Evolutionary conservation across 1,140 invertebrate species (phyloP).

Genomic region (Lepidurus packardi): DNA sequence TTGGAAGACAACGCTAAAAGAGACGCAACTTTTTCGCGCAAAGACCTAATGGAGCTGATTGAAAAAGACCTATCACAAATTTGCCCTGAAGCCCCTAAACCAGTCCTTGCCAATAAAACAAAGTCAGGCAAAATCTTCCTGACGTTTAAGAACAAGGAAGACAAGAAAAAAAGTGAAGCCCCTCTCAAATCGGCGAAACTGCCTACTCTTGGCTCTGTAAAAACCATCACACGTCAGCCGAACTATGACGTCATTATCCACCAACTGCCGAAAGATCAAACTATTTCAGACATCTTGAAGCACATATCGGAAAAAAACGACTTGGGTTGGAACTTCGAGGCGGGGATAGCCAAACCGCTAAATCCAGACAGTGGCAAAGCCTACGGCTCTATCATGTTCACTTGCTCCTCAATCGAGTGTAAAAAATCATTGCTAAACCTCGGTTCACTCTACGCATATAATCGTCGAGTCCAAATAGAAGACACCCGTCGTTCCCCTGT

Average conservation of each 20-base stretch:
- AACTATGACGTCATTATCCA: conserved; percentile 25
- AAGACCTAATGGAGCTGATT: neutral
- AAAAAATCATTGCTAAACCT: conserved; percentile 15
- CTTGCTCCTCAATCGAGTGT: neutral
- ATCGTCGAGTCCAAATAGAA: conserved; percentile 5
- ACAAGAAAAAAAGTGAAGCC: conserved; percentile 18
- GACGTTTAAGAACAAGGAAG: conserved; percentile 23
- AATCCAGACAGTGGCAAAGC: neutral
- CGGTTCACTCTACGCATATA: conserved; percentile 10
- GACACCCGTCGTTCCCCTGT: neutral
- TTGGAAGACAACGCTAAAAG: neutral
- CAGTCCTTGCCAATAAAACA: conserved; percentile 6
- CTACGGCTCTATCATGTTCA: conserved; percentile 24
- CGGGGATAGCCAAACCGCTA: neutral
- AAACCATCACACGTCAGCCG: neutral
- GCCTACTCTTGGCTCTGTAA: conserved; percentile 24
- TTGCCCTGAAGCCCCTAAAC: neutral
- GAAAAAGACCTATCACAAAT: neutral
- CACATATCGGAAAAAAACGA: conserved; percentile 13
- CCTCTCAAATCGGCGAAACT: conserved; percentile 7
- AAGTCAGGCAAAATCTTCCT: conserved; percentile 7
- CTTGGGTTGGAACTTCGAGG: neutral
- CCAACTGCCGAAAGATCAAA: neutral
- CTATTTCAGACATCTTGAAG: conserved; percentile 1
- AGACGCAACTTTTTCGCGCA: neutral